Percentiles rank a stretch among this genome's conserved stretches.
Conservation (phyloP, 1,140 invertebrate genomes). For the Drosophila nigrodunni region DNA sequence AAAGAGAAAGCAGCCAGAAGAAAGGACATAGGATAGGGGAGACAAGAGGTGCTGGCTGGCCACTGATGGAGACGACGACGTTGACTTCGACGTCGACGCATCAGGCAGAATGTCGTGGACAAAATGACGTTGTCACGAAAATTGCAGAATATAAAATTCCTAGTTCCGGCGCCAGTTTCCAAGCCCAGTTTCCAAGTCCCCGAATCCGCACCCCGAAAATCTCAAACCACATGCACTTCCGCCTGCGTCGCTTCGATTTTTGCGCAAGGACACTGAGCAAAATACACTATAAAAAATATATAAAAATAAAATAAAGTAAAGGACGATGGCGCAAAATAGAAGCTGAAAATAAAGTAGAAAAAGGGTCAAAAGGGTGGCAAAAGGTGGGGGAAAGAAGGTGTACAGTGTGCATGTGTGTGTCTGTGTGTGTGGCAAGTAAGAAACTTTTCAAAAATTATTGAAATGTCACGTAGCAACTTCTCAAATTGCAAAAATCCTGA, state of each 20-base stretch:
- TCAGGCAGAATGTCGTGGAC: slow-evolving; percentile 83
- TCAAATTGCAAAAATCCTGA: slow-evolving; percentile 85
- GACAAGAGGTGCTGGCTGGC: slow-evolving; percentile 44
- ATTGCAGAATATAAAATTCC: slow-evolving; percentile 84
- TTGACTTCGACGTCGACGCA: slow-evolving; percentile 55
- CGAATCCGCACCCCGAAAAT: not conserved
- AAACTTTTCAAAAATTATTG: slow-evolving; percentile 85
- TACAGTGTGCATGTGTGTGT: not conserved
- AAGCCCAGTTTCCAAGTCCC: slow-evolving; percentile 35
- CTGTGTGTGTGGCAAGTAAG: slow-evolving; percentile 45
- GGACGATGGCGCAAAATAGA: slow-evolving; percentile 42
- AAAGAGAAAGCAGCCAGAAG: slow-evolving; percentile 10
- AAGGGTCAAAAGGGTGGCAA: not conserved
- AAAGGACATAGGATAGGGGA: not conserved
- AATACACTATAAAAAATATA: slow-evolving; percentile 73
- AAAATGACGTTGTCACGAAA: slow-evolving; percentile 84
- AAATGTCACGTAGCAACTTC: slow-evolving; percentile 85
- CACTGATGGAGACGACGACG: slow-evolving; percentile 51
- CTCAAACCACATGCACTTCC: slow-evolving; percentile 65
- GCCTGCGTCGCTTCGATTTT: slow-evolving; percentile 70
- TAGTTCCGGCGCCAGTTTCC: slow-evolving; percentile 71
- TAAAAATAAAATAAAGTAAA: slow-evolving; percentile 44
- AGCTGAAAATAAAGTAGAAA: slow-evolving; percentile 39
- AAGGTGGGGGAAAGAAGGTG: not conserved
- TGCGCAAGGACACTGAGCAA: slow-evolving; percentile 67